phyloP scores from a whole-genome alignment of 1,140 invertebrate species.

The Brachionus manjavacas region DNA sequence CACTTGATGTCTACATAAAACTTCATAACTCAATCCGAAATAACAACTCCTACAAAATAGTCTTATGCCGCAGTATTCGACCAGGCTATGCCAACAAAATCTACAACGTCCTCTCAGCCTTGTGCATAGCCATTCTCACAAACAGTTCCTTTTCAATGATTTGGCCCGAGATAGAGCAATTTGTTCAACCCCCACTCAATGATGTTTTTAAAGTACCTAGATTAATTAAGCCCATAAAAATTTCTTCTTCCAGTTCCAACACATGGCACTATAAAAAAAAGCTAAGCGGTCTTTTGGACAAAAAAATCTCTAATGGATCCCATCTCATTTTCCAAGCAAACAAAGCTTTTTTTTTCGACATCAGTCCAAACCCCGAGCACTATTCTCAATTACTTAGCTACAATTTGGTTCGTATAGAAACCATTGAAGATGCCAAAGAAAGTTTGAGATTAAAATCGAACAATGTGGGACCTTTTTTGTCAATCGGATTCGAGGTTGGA shows the following conservation, averaged over 20 bases:
- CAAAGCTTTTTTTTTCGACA: not conserved
- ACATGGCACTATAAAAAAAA: not conserved
- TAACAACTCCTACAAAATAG: not conserved
- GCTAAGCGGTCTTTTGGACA: not conserved
- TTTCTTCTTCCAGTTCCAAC: not conserved
- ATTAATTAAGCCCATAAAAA: not conserved
- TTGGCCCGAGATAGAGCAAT: not conserved
- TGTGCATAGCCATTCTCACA: not conserved
- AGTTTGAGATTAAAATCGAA: not conserved
- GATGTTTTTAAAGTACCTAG: not conserved
- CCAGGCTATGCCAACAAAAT: slow-evolving; percentile 21
- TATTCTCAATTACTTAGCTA: not conserved
- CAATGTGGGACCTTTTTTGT: not conserved
- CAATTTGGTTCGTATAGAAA: not conserved
- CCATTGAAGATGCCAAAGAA: not conserved
- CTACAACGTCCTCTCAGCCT: not conserved
- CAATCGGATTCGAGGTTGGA: not conserved
- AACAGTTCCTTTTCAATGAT: not conserved
- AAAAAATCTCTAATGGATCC: not conserved
- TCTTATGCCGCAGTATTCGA: not conserved
- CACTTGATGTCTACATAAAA: not conserved
- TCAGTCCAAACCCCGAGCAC: not conserved
- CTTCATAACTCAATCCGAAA: not conserved
- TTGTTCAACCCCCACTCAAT: not conserved
- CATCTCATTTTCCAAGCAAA: not conserved